Conservation (phyloP, 2,888 invertebrate species). For the Fabriciana adippe region DNA sequence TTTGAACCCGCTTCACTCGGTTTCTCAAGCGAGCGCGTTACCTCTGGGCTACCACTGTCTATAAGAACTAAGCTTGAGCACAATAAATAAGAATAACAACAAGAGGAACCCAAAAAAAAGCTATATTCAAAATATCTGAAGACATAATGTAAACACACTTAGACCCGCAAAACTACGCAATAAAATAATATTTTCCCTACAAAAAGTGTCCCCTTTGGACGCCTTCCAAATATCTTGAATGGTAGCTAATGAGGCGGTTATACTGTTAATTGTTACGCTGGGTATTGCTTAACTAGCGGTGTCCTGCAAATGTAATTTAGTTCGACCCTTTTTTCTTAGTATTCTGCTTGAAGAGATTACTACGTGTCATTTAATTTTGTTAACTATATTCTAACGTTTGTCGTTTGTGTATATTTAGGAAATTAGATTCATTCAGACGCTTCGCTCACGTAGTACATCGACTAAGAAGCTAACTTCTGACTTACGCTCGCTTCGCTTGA, state of each 20-base stretch:
- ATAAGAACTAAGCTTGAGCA: too few relatives aligned
- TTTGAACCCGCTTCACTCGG: too few relatives aligned
- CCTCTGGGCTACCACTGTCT: too few relatives aligned
- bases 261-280: constrained; percentile 33
- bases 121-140: neutral
- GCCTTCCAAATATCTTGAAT: constrained; percentile 39
- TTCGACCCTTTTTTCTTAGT: constrained; percentile 9
- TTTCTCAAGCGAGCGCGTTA: too few relatives aligned
- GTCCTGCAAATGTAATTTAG: constrained; percentile 1
- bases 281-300: constrained; percentile 20
- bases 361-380: neutral
- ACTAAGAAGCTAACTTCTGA: too few relatives aligned
- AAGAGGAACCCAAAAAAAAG: neutral
- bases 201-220: constrained; percentile 39
- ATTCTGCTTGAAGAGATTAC: neutral
- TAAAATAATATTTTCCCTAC: constrained; percentile 39
- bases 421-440: too few relatives aligned
- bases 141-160: constrained; percentile 22
- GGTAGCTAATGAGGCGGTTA: constrained; percentile 34
- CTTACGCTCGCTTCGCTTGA: too few relatives aligned
- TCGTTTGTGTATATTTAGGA: too few relatives aligned
- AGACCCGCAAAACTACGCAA: constrained; percentile 23
- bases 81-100: neutral
- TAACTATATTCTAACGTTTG: neutral
- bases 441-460: too few relatives aligned